phyloP scores from a whole-genome alignment of 2,888 invertebrate genomes.

The Apodemia hepburni region DNA sequence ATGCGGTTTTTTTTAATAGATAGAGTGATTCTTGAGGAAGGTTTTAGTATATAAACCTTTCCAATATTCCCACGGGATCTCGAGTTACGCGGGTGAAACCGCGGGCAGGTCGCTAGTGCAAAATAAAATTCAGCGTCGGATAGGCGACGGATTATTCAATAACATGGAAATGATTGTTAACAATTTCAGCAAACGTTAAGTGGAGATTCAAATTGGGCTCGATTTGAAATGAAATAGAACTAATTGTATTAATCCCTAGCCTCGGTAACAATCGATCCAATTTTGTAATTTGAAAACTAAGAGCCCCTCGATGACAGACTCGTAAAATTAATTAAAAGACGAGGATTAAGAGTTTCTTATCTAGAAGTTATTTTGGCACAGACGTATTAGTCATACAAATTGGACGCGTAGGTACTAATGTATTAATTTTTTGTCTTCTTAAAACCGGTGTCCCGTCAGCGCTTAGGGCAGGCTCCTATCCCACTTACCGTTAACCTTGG shows the following conservation, averaged over 20 bases:
- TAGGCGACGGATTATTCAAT: neutral
- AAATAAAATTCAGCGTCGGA: neutral
- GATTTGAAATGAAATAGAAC: constrained; percentile 5
- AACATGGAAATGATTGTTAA: neutral
- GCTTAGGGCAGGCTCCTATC: too few relatives aligned
- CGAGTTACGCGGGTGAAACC: too few relatives aligned
- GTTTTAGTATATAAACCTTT: too few relatives aligned
- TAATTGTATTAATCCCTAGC: constrained; percentile 8
- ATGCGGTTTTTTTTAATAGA: too few relatives aligned
- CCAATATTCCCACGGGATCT: too few relatives aligned
- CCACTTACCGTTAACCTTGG: too few relatives aligned
- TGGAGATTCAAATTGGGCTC: neutral
- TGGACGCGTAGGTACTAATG: too few relatives aligned
- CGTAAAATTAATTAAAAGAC: constrained; percentile 5
- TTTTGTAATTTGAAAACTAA: constrained; percentile 6
- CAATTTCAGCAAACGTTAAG: neutral
- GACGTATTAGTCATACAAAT: too few relatives aligned
- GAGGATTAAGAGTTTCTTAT: neutral
- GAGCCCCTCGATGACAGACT: neutral
- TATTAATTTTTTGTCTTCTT: too few relatives aligned
- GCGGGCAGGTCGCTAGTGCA: too few relatives aligned
- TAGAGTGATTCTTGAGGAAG: too few relatives aligned
- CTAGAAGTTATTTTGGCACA: neutral
- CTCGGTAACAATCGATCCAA: constrained; percentile 2
- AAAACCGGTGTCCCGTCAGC: too few relatives aligned